Evolutionary conservation across 2,797 vertebrate genomes (phyloP), one percentile per base, ranked within the genome.

Genomic region (Chelonia mydas): DNA sequence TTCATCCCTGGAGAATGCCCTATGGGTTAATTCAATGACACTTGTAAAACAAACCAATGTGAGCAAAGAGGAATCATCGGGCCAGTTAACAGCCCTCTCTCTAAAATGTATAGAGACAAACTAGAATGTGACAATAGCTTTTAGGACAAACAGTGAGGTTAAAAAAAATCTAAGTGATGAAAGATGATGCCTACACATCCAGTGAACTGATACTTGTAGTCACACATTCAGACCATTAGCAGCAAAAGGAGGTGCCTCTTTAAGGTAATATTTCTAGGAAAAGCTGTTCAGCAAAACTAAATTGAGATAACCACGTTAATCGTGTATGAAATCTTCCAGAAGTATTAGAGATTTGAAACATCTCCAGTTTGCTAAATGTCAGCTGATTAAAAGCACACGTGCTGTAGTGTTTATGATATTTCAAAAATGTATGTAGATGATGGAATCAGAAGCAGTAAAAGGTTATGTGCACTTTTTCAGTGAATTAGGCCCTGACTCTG

Each of bases 51-150:
- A 77, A 45, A 41, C 49, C 78, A 84, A 37, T 5, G 92, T 59
- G 76, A 25, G 65, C 6, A 86, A 50, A 90, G 6, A 37, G 6
- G 68, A 94, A 45, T 89, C 49, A 94, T 41, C n/a, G 92, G 87
- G 23, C 55, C 92, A 27, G 78, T 93, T 61, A 82, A 93, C 86
- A 83, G 61, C 33, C n/a, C 41, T 25, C 55, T 51, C 8, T 55
- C 83, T 96, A 55, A 96, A 95, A 93, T 61, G 68, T 5, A 37
- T 47, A 37, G 51, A 81, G 92, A 17, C 2, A 85, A 96, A 94
- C 19, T 11, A 88, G 33, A 84, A 68, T 79, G 80, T 15, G 10
- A 25, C 2, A 78, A 33, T 61, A 61, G 61, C 41, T 72, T n/a
- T n/a, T 78, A 45, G 21, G 59, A 81, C n/a, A 51, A 61, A 82